These are phyloP conservation scores for Drosophila micromelanica DNA, from an alignment of 1,140 invertebrate species.

Conservation along the genomic window DNA sequence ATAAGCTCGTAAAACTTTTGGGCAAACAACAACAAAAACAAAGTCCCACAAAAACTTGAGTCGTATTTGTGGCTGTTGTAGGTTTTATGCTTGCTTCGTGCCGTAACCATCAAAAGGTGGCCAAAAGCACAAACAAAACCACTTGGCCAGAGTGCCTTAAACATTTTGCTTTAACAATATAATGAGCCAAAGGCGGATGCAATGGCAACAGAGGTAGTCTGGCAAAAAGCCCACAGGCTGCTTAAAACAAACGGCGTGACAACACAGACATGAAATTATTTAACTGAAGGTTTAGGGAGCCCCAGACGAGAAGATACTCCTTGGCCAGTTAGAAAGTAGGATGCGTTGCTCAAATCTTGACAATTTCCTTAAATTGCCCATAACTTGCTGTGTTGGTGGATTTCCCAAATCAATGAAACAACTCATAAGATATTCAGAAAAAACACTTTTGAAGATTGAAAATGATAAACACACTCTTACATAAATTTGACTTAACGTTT, in stretches of 20 bases:
- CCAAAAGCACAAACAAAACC: constrained; percentile 24
- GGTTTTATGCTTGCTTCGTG: constrained; percentile 67
- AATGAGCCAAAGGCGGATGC: constrained; percentile 46
- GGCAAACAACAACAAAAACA: constrained; percentile 19
- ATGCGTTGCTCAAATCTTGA: no score
- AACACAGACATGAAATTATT: constrained; percentile 49
- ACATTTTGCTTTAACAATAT: constrained; percentile 49
- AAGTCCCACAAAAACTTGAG: constrained; percentile 45
- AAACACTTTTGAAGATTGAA: no score
- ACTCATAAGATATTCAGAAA: no score
- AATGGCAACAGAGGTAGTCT: not conserved
- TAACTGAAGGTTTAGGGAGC: constrained; percentile 8
- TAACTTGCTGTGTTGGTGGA: no score
- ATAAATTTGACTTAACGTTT: no score
- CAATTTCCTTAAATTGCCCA: no score
- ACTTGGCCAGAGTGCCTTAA: constrained; percentile 26
- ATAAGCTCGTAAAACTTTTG: constrained; percentile 80
- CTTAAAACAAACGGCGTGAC: constrained; percentile 39
- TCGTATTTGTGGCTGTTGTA: constrained; percentile 59
- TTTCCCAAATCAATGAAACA: no score
- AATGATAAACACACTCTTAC: no score
- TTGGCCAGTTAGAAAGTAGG: not conserved
- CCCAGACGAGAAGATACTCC: not conserved
- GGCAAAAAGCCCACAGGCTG: not conserved
- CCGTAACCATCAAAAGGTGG: constrained; percentile 40